phyloP scores from a whole-genome alignment of 2,113 vertebrate species.

The Hystrix brachyura region DNA sequence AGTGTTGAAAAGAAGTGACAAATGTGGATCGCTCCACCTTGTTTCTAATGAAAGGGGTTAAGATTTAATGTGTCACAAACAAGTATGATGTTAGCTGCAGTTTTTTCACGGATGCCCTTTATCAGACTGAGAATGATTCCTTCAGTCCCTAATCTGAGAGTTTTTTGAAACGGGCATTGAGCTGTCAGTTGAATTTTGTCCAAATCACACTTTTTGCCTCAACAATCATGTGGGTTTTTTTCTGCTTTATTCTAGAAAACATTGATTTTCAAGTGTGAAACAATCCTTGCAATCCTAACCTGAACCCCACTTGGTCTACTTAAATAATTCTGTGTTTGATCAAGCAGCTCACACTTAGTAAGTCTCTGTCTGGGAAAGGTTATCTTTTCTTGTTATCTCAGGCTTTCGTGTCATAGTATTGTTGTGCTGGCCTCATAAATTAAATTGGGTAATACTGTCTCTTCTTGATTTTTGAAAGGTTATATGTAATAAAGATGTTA shows the following conservation, averaged over 20 bases:
- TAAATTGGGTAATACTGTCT: not conserved
- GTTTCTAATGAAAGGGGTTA: not conserved
- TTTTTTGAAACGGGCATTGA: not conserved
- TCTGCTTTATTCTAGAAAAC: not conserved
- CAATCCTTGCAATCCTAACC: not conserved
- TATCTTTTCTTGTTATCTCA: not conserved
- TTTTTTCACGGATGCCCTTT: not conserved
- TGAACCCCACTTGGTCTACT: not conserved
- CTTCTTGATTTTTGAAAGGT: not conserved
- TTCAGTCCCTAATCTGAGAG: not conserved
- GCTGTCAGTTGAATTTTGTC: not conserved
- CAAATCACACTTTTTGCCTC: not conserved
- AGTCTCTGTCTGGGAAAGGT: not conserved
- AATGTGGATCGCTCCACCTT: not conserved
- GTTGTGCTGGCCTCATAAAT: not conserved
- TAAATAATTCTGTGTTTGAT: constrained; percentile 2
- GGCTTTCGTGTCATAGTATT: not conserved
- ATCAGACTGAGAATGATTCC: not conserved
- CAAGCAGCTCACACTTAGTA: not conserved
- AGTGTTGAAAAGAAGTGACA: not conserved
- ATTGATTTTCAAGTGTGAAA: not conserved
- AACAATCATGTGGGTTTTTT: not conserved
- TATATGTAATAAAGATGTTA: not conserved
- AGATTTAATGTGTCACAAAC: not conserved
- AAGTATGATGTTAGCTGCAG: not conserved